Percentiles rank a stretch among this genome's conserved stretches.
These are phyloP conservation scores for Quiscalus mexicanus DNA, from an alignment of 2,113 vertebrate species.

Conservation along the genomic window DNA sequence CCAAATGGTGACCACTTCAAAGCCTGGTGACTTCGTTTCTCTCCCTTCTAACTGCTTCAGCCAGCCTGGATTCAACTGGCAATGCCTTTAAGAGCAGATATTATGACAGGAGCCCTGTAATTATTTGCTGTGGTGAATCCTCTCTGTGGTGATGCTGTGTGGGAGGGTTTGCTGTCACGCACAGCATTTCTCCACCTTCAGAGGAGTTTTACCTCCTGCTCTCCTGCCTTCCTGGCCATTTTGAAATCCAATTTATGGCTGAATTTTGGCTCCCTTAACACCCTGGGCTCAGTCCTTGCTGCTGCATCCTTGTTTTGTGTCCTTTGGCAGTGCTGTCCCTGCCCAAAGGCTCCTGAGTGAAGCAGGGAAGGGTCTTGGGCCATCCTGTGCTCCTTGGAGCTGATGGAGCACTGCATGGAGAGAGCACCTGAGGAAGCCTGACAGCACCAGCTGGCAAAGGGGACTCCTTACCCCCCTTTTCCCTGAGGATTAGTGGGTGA, in stretches of 20 bases:
- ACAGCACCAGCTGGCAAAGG: neutral
- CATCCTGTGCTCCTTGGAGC: neutral
- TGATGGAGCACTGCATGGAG: neutral
- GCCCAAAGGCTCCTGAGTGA: neutral
- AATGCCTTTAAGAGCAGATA: neutral
- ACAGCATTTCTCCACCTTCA: neutral
- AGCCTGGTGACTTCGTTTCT: neutral
- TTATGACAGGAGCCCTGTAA: neutral
- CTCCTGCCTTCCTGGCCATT: neutral
- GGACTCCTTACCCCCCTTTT: neutral
- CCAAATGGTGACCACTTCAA: neutral
- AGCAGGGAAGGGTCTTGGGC: neutral
- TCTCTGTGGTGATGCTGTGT: neutral
- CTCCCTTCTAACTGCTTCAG: neutral
- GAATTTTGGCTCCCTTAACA: neutral
- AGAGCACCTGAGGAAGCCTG: neutral
- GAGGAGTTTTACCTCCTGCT: neutral
- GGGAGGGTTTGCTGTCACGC: neutral
- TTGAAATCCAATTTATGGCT: neutral
- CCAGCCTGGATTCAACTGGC: neutral
- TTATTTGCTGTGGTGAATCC: neutral
- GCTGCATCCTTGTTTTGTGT: neutral
- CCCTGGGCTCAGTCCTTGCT: neutral
- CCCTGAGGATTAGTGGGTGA: neutral
- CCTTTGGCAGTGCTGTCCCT: neutral